Percentiles rank a stretch among this genome's conserved stretches.
Evolutionary conservation across 2,113 vertebrate species (phyloP).

Genomic region (Nematolebias whitei): DNA sequence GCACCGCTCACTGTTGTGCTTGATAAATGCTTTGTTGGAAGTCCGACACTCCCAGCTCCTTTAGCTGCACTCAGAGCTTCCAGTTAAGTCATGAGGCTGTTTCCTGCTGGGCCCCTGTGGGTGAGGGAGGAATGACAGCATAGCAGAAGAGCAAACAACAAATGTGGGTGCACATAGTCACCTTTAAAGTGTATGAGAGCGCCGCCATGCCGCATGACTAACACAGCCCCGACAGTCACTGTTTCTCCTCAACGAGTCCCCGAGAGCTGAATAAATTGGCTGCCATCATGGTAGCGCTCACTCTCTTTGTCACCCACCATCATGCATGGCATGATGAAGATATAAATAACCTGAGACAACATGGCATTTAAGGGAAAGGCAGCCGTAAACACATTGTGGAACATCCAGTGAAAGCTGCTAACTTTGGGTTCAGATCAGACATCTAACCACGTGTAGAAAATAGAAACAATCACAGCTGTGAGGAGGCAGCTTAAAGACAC

Average conservation of each 20-base stretch:
- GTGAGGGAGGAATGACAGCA: slow-evolving; percentile 64
- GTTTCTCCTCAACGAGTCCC: slow-evolving; percentile 65
- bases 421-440: slow-evolving; percentile 49
- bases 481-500: not conserved
- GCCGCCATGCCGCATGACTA: slow-evolving; percentile 76
- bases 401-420: slow-evolving; percentile 38
- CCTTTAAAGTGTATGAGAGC: slow-evolving; percentile 74
- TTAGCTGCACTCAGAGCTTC: slow-evolving; percentile 46
- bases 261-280: slow-evolving; percentile 80
- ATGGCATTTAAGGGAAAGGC: slow-evolving; percentile 63
- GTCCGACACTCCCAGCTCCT: slow-evolving; percentile 60
- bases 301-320: slow-evolving; percentile 22
- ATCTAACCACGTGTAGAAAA: not conserved
- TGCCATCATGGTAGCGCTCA: slow-evolving; percentile 70
- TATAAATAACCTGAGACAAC: slow-evolving; percentile 70
- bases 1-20: slow-evolving; percentile 57
- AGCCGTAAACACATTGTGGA: slow-evolving; percentile 56
- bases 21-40: slow-evolving; percentile 73
- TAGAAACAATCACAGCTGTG: not conserved
- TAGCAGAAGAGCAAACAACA: slow-evolving; percentile 62
- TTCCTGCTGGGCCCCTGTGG: slow-evolving; percentile 63
- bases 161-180: slow-evolving; percentile 61
- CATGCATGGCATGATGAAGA: slow-evolving; percentile 55
- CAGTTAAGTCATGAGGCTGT: slow-evolving; percentile 66
- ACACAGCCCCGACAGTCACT: slow-evolving; percentile 69